phyloP scores from a whole-genome alignment of 2,797 vertebrate species.

The Gouania willdenowi region DNA sequence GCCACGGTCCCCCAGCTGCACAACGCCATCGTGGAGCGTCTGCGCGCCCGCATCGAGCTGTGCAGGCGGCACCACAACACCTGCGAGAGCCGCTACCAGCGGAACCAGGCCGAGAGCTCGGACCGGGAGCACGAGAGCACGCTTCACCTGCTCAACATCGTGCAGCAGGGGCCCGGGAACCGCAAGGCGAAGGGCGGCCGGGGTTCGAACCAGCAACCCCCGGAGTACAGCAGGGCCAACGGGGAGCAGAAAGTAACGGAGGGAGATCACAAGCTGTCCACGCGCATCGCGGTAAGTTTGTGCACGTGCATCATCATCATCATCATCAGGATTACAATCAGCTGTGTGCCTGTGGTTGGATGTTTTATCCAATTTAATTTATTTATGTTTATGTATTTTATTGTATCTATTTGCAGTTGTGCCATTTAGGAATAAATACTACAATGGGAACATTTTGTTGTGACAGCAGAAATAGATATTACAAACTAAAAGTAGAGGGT shows the following conservation, averaged over 20 bases:
- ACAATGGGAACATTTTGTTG: too few species aligned
- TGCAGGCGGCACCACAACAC: conserved; percentile 92
- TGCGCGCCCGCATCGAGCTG: conserved; percentile 90
- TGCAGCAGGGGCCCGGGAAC: conserved; percentile 86
- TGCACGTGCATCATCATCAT: too few species aligned
- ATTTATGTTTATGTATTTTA: too few species aligned
- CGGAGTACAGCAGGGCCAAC: conserved; percentile 72
- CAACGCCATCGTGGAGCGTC: conserved; percentile 93
- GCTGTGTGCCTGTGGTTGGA: too few species aligned
- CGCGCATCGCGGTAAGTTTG: conserved; percentile 89
- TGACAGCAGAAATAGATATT: too few species aligned
- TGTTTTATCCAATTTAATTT: too few species aligned
- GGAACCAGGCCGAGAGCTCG: conserved; percentile 87
- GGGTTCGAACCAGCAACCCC: conserved; percentile 68
- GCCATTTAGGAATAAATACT: too few species aligned
- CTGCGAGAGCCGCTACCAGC: conserved; percentile 90
- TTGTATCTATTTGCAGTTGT: too few species aligned
- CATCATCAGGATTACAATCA: too few species aligned
- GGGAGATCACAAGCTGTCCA: conserved; percentile 83
- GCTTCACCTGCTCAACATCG: conserved; percentile 89
- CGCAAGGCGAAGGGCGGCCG: conserved; percentile 82
- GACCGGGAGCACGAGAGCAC: conserved; percentile 92
- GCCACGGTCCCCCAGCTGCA: conserved; percentile 85
- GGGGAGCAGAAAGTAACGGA: conserved; percentile 67
- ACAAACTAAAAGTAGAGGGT: too few species aligned